A percentile compares a stretch with the other conserved stretches of the same genome.
Evolutionary conservation across 2,113 vertebrate genomes (phyloP).

Genomic region (Crotalus tigris): DNA sequence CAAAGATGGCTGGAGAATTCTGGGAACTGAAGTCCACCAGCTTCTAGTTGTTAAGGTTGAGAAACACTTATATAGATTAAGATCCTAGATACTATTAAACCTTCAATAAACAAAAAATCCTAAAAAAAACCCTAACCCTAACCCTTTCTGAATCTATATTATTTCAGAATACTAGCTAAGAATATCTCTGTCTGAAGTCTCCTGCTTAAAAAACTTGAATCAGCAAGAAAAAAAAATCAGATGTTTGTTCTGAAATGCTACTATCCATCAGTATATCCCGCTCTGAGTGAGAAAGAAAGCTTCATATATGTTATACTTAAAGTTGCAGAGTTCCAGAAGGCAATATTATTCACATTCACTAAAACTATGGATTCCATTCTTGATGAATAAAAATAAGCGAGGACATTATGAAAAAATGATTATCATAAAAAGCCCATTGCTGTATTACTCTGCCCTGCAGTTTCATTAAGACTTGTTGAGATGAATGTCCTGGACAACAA

Average conservation of each 20-base stretch:
- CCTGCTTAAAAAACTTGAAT: neutral
- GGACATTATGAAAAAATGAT: neutral
- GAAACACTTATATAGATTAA: too few relatives aligned
- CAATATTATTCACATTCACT: neutral
- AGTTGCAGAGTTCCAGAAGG: neutral
- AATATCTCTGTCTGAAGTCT: neutral
- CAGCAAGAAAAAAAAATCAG: neutral
- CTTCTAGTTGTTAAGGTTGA: too few relatives aligned
- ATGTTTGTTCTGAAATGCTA: neutral
- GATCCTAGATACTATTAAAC: neutral
- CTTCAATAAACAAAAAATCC: neutral
- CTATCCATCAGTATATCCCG: neutral
- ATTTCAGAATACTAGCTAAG: neutral
- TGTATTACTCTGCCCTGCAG: neutral
- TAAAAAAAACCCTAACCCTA: too few relatives aligned
- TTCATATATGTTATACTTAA: neutral
- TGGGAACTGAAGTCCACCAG: too few relatives aligned
- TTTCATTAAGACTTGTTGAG: neutral
- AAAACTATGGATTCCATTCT: neutral
- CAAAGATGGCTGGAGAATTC: too few relatives aligned
- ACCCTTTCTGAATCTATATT: neutral
- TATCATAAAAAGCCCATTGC: neutral
- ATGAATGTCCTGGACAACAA: neutral
- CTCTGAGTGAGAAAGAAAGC: neutral
- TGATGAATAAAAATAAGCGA: neutral